These are phyloP conservation scores for Bradypus variegatus DNA, from an alignment of 2,797 vertebrate genomes.

Conservation along the genomic window DNA sequence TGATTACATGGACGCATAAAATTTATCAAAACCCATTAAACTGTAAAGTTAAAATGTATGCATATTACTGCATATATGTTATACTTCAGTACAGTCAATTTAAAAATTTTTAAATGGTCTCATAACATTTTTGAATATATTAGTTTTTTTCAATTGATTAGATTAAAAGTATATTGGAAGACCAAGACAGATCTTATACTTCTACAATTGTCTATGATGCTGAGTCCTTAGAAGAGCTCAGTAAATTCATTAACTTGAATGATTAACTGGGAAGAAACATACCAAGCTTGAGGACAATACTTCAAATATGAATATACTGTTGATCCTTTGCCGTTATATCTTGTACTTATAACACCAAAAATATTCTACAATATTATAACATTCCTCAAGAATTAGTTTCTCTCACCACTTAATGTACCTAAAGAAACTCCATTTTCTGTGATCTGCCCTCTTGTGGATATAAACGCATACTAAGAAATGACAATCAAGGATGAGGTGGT, in stretches of 20 bases:
- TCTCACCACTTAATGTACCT: neutral
- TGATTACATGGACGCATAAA: neutral
- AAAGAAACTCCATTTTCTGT: conserved; percentile 12
- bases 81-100: neutral
- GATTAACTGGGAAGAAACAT: neutral
- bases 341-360: neutral
- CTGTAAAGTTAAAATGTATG: neutral
- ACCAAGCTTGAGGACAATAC: neutral
- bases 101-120: neutral
- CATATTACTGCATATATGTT: neutral
- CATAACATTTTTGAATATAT: neutral
- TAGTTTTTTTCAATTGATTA: neutral
- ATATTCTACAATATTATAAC: neutral
- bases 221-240: neutral
- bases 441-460: neutral
- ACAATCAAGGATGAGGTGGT: neutral
- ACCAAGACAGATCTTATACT: neutral
- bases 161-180: neutral
- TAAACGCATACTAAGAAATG: neutral
- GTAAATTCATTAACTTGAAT: neutral
- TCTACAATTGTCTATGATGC: neutral
- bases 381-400: neutral
- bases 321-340: neutral
- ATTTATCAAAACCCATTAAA: neutral
- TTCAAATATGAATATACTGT: neutral